Percentiles rank a stretch among this genome's conserved stretches.
Conservation (phyloP, 2,888 invertebrate species). For the Melolontha melolontha region DNA sequence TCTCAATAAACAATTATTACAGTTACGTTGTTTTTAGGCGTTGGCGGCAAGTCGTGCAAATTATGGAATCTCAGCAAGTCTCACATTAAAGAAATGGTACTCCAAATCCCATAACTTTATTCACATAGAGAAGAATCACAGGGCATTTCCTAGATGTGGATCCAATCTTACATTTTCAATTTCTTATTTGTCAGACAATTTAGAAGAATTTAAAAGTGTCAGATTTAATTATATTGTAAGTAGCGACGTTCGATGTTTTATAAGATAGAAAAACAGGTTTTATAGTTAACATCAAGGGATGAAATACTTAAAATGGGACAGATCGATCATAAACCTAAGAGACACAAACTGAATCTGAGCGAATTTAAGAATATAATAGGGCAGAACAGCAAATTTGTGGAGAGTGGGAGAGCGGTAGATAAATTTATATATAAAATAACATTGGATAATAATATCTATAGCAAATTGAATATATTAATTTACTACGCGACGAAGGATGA, state of each 20-base stretch:
- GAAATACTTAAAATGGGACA: slow-evolving; percentile 58
- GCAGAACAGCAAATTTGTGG: slow-evolving; percentile 54
- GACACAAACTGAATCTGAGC: slow-evolving; percentile 49
- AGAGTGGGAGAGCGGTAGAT: slow-evolving; percentile 53
- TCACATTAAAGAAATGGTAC: slow-evolving; percentile 55
- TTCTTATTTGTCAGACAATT: slow-evolving; percentile 58
- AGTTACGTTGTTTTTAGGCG: slow-evolving; percentile 57
- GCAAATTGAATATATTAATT: slow-evolving; percentile 67
- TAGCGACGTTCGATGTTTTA: slow-evolving; percentile 2
- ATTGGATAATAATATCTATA: slow-evolving; percentile 66
- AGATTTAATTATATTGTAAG: slow-evolving; percentile 61
- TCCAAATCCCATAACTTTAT: slow-evolving; percentile 62
- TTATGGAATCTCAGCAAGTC: slow-evolving; percentile 53
- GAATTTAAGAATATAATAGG: slow-evolving; percentile 58
- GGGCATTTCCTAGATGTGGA: slow-evolving; percentile 57
- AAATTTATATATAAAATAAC: slow-evolving; percentile 66
- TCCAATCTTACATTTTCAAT: slow-evolving; percentile 59
- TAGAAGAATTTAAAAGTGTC: slow-evolving; percentile 55
- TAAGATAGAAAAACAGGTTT: slow-evolving; percentile 4
- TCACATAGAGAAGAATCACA: slow-evolving; percentile 53
- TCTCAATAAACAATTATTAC: no score
- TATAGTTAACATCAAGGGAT: slow-evolving; percentile 60
- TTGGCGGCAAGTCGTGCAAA: slow-evolving; percentile 58
- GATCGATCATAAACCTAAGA: slow-evolving; percentile 54
- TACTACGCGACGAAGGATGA: slow-evolving; percentile 70